Conservation (phyloP, 92 coral and sea anemone species). For the Pocillopora grandis region DNA sequence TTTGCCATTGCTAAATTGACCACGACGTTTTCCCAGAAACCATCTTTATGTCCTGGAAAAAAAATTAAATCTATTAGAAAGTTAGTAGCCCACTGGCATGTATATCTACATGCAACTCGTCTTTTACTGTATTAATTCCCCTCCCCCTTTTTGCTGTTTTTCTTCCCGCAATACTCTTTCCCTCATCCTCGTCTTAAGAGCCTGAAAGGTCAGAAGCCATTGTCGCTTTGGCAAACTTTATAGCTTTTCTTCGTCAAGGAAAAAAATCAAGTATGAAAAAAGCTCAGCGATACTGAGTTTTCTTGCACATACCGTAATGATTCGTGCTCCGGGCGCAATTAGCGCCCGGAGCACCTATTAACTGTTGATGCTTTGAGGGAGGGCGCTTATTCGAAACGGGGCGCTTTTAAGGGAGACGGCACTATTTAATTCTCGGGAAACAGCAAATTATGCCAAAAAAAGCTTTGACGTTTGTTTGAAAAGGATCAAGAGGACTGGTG, state of each 20-base stretch:
- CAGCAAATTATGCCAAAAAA: no score
- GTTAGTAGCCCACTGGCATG: neutral
- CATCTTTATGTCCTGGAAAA: neutral
- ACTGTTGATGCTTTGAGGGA: conserved; percentile 42
- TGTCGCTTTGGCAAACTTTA: no score
- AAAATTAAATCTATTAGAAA: neutral
- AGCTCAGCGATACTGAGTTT: no score
- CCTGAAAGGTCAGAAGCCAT: no score
- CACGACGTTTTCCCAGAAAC: neutral
- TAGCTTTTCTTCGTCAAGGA: no score
- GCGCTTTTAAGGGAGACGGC: neutral
- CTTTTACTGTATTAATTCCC: no score
- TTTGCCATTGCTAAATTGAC: neutral
- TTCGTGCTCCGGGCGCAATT: neutral
- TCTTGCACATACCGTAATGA: neutral
- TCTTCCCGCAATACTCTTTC: no score
- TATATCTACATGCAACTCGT: neutral
- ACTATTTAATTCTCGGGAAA: no score
- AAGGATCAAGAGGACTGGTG: no score
- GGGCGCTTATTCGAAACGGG: conserved; percentile 40
- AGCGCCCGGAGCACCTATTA: conserved; percentile 50
- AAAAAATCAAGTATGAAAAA: no score
- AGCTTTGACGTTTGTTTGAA: no score
- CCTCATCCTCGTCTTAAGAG: no score
- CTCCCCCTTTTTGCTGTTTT: neutral